These are phyloP conservation scores for Hartigia nigra DNA, from an alignment of 2,888 invertebrate genomes.

Conservation along the genomic window DNA sequence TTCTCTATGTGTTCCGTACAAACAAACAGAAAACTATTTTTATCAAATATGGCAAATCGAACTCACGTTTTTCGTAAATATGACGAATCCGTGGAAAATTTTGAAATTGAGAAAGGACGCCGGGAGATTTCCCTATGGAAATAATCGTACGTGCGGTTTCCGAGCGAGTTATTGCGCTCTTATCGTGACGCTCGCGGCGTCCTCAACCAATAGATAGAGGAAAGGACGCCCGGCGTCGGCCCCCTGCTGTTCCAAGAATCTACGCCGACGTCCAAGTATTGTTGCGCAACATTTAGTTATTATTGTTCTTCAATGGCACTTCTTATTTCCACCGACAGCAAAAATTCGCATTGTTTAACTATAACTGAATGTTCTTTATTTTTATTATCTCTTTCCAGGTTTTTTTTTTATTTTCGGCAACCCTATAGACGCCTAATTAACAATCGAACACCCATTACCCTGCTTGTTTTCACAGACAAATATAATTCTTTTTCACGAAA, in stretches of 20 bases:
- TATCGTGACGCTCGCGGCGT: background rate
- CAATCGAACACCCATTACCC: background rate
- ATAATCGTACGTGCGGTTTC: background rate
- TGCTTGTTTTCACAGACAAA: background rate
- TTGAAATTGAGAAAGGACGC: background rate
- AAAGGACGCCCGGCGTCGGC: background rate
- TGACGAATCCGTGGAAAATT: background rate
- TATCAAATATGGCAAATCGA: background rate
- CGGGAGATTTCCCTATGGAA: background rate
- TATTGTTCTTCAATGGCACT: background rate
- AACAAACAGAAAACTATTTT: background rate
- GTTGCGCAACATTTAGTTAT: too few species aligned
- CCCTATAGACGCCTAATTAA: background rate
- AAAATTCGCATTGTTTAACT: background rate
- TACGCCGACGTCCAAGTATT: background rate
- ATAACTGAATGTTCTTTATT: background rate
- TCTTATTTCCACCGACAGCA: background rate
- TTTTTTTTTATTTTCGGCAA: background rate
- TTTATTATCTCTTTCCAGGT: background rate
- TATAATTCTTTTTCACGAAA: background rate
- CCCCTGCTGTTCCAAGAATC: background rate
- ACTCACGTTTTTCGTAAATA: background rate
- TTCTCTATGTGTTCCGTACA: background rate
- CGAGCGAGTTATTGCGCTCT: background rate
- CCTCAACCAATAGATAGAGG: background rate